Base-by-base conservation (phyloP, 2,888 invertebrate species). In the Chrysotoxum bicinctum region DNA sequence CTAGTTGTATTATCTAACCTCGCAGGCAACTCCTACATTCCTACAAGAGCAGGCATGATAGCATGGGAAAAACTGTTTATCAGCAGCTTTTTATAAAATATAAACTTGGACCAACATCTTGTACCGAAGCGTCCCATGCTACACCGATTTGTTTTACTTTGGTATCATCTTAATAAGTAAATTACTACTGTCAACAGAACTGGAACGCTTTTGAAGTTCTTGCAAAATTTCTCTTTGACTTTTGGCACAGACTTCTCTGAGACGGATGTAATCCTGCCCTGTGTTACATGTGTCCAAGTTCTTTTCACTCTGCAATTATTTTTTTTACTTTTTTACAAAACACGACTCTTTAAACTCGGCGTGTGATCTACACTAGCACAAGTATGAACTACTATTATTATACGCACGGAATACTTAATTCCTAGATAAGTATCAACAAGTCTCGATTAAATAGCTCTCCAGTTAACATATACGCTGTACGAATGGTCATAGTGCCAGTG, bases 321-420 rank as follows among this genome's bases (percentile, higher is more conserved):
- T 23, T 37, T 66, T 23, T 21, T n/a, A n/a, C n/a, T n/a, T n/a
- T n/a, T n/a, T n/a, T n/a, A n/a, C n/a, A 50, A 66, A 14, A 35
- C 32, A 66, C 2, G 14, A 50, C 10, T 40, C 10, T 21, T 35
- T 21, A 32, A 21, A 19, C 16, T 26, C 30, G 26, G 23, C 66
- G 30, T 66, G 73, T 60, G 50, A 74, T 79, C 58, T 23, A 21
- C 23, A 50, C 5, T 52, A 73, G 43, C 79, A 73, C 66, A 40
- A 56, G 68, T 45, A 32, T 52, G n/a, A n/a, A n/a, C n/a, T n/a
- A 48, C 16, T 37, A 26, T 32, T 70, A 54, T 58, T 68, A 60
- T 52, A 52, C 40, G 58, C 37, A 60, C 16, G 37, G 80, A 80
- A 80, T 80, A 75, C 26, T 12, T 75, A 75, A 80, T 80, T 75